Conservation (phyloP, 2,113 vertebrate species). For the Heterotilapia buettikoferi region DNA sequence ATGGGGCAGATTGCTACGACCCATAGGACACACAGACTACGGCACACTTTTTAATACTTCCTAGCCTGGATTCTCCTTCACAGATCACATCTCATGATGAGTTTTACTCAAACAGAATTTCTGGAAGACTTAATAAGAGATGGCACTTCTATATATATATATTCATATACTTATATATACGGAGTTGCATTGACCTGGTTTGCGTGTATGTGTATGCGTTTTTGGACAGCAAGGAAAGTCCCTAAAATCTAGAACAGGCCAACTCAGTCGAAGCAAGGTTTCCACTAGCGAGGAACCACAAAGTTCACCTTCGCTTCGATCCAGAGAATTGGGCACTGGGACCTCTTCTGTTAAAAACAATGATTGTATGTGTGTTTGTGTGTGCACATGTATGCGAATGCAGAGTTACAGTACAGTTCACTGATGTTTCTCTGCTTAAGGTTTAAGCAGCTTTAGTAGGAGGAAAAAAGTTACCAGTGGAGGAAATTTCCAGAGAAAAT, state of each 20-base stretch:
- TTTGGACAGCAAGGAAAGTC: background rate
- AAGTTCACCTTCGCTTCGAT: slow-evolving; percentile 46
- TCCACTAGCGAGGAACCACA: slow-evolving; percentile 36
- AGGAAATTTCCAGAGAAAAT: slow-evolving; percentile 10
- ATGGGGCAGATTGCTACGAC: slow-evolving; percentile 32
- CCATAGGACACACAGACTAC: slow-evolving; percentile 22
- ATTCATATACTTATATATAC: background rate
- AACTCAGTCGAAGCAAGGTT: slow-evolving; percentile 3
- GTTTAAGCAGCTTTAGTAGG: slow-evolving; percentile 44
- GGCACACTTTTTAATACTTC: background rate
- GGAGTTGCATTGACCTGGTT: slow-evolving; percentile 27
- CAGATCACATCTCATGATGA: slow-evolving; percentile 16
- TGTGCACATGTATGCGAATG: background rate
- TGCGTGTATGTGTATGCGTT: background rate
- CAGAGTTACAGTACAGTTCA: slow-evolving; percentile 18
- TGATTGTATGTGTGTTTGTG: slow-evolving; percentile 18
- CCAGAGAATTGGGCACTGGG: slow-evolving; percentile 68
- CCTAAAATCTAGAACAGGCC: background rate
- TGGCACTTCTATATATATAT: slow-evolving; percentile 37
- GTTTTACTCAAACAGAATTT: slow-evolving; percentile 46
- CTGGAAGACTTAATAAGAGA: slow-evolving; percentile 68
- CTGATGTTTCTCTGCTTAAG: slow-evolving; percentile 7
- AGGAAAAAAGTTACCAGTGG: background rate
- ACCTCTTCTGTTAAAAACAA: slow-evolving; percentile 42
- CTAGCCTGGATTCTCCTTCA: slow-evolving; percentile 17